A percentile compares a stretch with the other conserved stretches of the same genome.
phyloP scores from a whole-genome alignment of 2,113 vertebrate genomes.

The Sisor rabdophorus region DNA sequence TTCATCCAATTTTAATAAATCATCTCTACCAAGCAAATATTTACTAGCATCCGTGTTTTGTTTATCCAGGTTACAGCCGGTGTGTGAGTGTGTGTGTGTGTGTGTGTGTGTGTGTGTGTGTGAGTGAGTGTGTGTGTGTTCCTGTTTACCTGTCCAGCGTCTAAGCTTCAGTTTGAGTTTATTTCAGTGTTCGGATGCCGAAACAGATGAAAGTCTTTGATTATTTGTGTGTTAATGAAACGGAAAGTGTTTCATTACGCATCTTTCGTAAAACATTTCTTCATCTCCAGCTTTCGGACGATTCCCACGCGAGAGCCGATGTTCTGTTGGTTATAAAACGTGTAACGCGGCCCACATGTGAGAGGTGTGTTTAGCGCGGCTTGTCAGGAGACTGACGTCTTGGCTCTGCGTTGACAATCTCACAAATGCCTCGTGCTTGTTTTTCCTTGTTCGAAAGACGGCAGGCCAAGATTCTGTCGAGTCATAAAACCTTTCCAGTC shows the following conservation, averaged over 20 bases:
- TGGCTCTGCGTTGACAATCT: constrained; percentile 60
- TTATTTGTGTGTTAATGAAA: background rate
- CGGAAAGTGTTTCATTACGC: background rate
- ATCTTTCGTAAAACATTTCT: background rate
- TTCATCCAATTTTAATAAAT: background rate
- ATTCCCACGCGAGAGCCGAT: background rate
- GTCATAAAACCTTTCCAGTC: constrained; percentile 63
- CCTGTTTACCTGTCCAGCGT: background rate
- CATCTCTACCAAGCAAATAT: background rate
- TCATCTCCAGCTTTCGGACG: background rate
- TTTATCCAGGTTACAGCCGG: too few relatives aligned
- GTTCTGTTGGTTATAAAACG: constrained; percentile 22
- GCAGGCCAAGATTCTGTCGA: constrained; percentile 67
- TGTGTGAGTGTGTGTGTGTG: too few relatives aligned
- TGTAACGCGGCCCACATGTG: constrained; percentile 66
- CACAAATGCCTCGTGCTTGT: constrained; percentile 62
- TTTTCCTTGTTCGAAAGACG: constrained; percentile 59
- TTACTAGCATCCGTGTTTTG: background rate
- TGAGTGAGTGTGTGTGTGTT: too few relatives aligned
- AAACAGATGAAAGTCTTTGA: background rate
- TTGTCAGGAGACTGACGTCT: constrained; percentile 60
- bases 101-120: too few relatives aligned
- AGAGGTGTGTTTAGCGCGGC: constrained; percentile 52
- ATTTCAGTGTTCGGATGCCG: background rate
- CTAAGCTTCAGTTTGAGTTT: background rate